Evolutionary conservation across 2,113 vertebrate genomes (phyloP), one percentile per base, ranked within the genome.

Genomic region (Onychostoma macrolepis): DNA sequence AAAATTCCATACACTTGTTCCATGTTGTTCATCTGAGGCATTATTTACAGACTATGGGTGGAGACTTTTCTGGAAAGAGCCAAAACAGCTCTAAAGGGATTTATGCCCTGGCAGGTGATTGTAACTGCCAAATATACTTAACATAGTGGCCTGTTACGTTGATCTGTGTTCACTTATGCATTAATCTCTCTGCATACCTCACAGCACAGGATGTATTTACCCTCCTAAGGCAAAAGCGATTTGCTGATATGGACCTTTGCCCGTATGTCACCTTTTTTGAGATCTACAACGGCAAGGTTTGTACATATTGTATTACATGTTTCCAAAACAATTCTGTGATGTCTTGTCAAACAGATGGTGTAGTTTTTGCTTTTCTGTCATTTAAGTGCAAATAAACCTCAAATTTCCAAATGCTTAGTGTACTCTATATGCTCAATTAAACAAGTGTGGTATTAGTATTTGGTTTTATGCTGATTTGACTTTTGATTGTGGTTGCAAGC

Each of bases 221-320:
- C 7, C 93, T 97, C 61, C 94, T 97, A 88, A 95, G 91, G 83
- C 96, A 99, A 87, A 93, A 95, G 84, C 94, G 89, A 15, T 97
- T 97, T 89, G 89, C 88, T 43, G 92, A 83, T 79, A 90, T 95
- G 89, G 92, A 95, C 85, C 93, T 99, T 30, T 94, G 95, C 85
- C 94, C 96, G 43, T 97, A 95, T 43, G 97, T 98, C 85, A 97
- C 97, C 26, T 99, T 99, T 93, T 99, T 99, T 91, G 98, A 99
- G 92, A 99, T 99, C 92, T 99, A 99, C 92, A 99, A 99, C 79
- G 97, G 98, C 86, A 99, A 99, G 95, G 98, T 99, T 43, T 50
- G 86, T 0, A 38, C 3, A 13, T 78, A 33, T 69, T 50, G 7
- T 26, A 53, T 74, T 53, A 26, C 30, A n/a, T 48, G 19, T 56